Evolutionary conservation across 2,797 vertebrate genomes (phyloP), one percentile per base, ranked within the genome.

Genomic region (Anabas testudineus): DNA sequence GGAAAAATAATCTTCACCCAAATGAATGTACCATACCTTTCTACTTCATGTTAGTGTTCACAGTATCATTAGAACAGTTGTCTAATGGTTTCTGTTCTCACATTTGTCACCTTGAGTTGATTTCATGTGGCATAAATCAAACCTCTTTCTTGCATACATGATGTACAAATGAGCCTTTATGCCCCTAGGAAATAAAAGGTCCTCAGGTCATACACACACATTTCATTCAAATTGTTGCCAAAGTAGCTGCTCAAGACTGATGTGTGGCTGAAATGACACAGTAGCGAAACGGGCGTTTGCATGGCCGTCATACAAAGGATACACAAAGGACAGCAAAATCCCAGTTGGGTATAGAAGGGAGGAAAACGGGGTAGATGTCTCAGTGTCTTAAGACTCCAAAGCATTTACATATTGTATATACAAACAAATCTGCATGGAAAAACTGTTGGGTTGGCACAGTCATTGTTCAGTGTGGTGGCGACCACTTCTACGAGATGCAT

Each of bases 381-480:
- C 75, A 73, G 77, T 81, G 82, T 70, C 69, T 87, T 91, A 92
- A 91, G 88, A 92, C 90, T 92, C 85, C 74, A 76, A 90, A 91
- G 86, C 76, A 30, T 84, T 85, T 67, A 87, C 71, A 84, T 71
- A 81, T 80, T 67, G 83, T 86, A 88, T 85, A 76, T 92, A 94
- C 88, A 93, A 90, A 93, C 80, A 90, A 80, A 86, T 83, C 76
- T 70, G 85, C 81, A 84, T 76, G 79, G 41, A 69, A 86, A 86
- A 86, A 87, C 76, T 58, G 78, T 86, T 83, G 79, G 89, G 87
- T 94, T 94, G 93, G 93, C 94, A 94, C 92, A 90, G 91, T 92
- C 89, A 87, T 80, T 80, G 87, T 86, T 80, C 67, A 83, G 82
- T 81, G 91, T 80, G 66, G 85, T 82, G 74, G 81, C 67, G 85